phyloP scores from a whole-genome alignment of 2,113 vertebrate species.

The Calyptomena viridis region DNA sequence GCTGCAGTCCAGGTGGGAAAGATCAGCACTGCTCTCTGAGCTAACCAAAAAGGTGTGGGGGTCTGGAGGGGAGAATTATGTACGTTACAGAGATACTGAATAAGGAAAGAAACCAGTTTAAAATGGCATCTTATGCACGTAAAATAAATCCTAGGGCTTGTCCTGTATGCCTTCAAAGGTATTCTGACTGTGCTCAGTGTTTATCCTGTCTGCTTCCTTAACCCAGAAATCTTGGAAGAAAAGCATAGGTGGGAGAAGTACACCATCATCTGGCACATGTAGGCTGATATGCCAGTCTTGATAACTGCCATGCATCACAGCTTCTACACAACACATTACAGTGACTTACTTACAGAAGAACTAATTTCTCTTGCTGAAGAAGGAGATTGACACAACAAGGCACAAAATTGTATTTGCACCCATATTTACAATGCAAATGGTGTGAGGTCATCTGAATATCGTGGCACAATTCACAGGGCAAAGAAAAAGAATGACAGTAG shows the following conservation, averaged over 20 bases:
- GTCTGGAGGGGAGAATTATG: neutral
- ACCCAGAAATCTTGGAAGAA: neutral
- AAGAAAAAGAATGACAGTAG: neutral
- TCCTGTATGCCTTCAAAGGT: neutral
- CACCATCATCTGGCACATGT: neutral
- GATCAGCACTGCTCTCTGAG: neutral
- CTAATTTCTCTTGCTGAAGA: neutral
- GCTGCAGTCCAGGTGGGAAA: conserved; percentile 21
- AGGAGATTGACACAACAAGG: neutral
- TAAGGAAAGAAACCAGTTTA: neutral
- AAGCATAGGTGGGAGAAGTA: neutral
- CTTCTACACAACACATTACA: neutral
- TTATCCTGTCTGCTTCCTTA: neutral
- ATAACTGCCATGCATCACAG: neutral
- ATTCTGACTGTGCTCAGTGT: neutral
- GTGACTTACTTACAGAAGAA: neutral
- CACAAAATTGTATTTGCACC: neutral
- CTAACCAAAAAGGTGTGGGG: neutral
- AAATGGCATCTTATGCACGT: neutral
- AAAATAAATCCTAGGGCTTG: neutral
- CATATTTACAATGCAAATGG: neutral
- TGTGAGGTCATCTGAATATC: neutral
- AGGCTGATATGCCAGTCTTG: neutral
- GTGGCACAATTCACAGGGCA: neutral
- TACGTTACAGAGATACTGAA: neutral